These are phyloP conservation scores for Nephila pilipes DNA, from an alignment of 1,140 invertebrate species.

Conservation along the genomic window DNA sequence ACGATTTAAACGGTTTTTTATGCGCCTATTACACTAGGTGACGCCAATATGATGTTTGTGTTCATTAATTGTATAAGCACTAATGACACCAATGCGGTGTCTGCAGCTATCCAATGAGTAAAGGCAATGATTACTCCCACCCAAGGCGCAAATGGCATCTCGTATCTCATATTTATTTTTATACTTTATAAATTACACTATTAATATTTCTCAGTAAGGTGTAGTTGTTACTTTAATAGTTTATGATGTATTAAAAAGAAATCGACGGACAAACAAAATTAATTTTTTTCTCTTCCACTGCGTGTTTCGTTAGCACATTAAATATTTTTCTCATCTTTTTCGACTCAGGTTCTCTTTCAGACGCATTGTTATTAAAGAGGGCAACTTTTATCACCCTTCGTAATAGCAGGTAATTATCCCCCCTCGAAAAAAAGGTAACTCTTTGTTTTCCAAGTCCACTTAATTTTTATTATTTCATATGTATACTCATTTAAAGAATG, in stretches of 20 bases:
- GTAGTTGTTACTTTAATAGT: neutral
- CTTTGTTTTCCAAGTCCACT: neutral
- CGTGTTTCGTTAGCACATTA: conserved; percentile 2
- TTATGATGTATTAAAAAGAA: neutral
- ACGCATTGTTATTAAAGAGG: neutral
- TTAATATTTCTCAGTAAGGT: neutral
- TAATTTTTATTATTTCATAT: conserved; percentile 57
- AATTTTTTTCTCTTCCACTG: neutral
- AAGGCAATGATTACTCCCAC: neutral
- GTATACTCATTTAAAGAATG: conserved; percentile 61
- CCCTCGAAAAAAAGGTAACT: conserved; percentile 9
- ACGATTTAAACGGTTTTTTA: no score
- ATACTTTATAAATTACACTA: neutral
- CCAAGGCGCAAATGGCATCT: neutral
- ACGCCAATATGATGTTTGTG: no score
- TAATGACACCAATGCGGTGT: no score
- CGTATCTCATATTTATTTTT: neutral
- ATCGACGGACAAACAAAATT: neutral
- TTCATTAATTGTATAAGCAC: no score
- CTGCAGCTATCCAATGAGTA: neutral
- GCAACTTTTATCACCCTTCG: conserved; percentile 56
- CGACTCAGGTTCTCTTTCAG: conserved; percentile 1
- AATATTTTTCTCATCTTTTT: conserved; percentile 25
- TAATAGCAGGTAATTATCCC: conserved; percentile 63
- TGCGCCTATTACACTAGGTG: no score